Conservation (phyloP, 2,113 vertebrate species). For the Strix uralensis region DNA sequence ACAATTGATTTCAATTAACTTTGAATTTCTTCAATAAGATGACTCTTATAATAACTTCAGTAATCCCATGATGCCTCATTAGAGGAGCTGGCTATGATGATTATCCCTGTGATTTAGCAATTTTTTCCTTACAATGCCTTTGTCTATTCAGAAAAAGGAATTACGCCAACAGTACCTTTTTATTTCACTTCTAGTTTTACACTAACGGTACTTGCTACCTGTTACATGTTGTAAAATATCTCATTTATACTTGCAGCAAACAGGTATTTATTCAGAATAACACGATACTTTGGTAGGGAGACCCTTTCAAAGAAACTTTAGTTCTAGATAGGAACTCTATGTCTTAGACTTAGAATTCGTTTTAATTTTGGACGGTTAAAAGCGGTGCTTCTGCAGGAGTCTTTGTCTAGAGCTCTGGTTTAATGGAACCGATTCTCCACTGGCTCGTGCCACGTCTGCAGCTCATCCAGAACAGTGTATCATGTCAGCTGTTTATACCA, state of each 20-base stretch:
- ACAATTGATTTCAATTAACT: slow-evolving; percentile 69
- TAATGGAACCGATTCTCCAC: background rate
- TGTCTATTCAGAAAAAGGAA: slow-evolving; percentile 49
- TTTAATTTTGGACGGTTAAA: background rate
- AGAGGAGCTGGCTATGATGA: slow-evolving; percentile 63
- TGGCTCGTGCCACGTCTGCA: background rate
- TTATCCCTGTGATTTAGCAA: slow-evolving; percentile 63
- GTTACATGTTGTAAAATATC: background rate
- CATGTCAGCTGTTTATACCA: background rate
- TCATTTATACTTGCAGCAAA: background rate
- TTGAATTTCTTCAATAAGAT: slow-evolving; percentile 61
- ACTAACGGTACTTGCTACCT: background rate
- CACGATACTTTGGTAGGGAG: background rate
- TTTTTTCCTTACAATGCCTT: slow-evolving; percentile 59
- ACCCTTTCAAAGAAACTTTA: background rate
- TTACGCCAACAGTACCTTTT: background rate
- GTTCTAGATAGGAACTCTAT: background rate
- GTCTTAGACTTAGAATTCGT: background rate
- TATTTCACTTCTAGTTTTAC: background rate
- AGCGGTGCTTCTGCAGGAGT: background rate
- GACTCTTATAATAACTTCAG: slow-evolving; percentile 64
- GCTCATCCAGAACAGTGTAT: background rate
- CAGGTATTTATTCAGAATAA: background rate
- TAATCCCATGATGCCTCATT: slow-evolving; percentile 76
- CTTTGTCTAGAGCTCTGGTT: background rate